Base-by-base conservation (phyloP, 2,113 vertebrate species). In the Raphicerus campestris region DNA sequence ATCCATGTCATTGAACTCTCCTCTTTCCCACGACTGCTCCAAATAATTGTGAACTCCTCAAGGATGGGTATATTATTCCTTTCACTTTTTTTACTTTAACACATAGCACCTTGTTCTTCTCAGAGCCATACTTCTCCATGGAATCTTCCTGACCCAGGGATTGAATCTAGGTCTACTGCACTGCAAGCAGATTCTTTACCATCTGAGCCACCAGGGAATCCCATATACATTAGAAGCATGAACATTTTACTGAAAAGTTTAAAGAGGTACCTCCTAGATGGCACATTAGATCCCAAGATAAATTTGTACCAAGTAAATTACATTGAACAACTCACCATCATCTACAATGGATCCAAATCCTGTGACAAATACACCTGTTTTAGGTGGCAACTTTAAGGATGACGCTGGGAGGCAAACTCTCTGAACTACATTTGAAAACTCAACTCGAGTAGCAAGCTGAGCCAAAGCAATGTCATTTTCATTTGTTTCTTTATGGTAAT, bases 401-500 rank as follows among this genome's bases (percentile, higher is more conserved):
- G 98, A 95, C 85, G 99, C 98, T 55, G 99, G 99, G 53, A 99
- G 99, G 86, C 99, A 99, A 63, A 99, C 98, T 94, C 98, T 98
- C 91, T 98, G 99, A 45, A 99, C 97, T 0, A 98, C 90, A 30
- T 97, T 97, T 0, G 99, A 98, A 97, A 98, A 99, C 51, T 98
- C 95, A 45, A 99, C 96, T 42, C 98, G 16, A 28, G 96, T 89
- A 42, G 97, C 82, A 26, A 99, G 98, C 92, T 99, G 96, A 53
- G 97, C 96, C 58, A 99, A 90, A 51, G 99, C 99, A 92, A 99
- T 98, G 2, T 99, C 99, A 42, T 98, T 97, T 1, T 98, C 97
- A 14, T 99, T 98, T 32, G 96, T 97, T 42, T 95, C 58, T 55
- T 56, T 14, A 1, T 5, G 9, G 1, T 99, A 99, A 35, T 66